Percentiles rank a stretch among this genome's conserved stretches.
Conservation (phyloP, 2,888 invertebrate genomes). For the Colostygia pectinataria region DNA sequence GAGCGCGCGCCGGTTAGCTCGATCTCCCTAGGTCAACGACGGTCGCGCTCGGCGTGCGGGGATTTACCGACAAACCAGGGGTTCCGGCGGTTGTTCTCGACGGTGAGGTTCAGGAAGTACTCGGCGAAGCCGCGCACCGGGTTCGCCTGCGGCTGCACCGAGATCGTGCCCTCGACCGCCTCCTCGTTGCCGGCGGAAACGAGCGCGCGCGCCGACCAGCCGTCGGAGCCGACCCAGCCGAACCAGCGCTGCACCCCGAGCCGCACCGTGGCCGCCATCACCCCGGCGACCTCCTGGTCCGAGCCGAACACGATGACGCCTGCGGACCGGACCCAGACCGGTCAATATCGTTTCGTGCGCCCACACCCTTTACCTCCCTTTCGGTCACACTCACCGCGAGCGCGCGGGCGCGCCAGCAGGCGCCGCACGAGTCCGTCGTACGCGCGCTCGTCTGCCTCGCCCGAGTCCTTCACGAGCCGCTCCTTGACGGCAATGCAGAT, state of each 20-base stretch:
- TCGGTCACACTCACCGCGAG: constrained; percentile 87
- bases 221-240: constrained; percentile 98
- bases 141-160: constrained; percentile 96
- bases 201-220: constrained; percentile 95
- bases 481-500: constrained; percentile 98
- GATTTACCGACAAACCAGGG: constrained; percentile 96
- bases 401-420: constrained; percentile 91
- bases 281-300: constrained; percentile 97
- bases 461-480: constrained; percentile 96
- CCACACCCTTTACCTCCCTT: too few species aligned
- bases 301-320: constrained; percentile 97
- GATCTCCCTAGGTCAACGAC: too few species aligned
- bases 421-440: constrained; percentile 94
- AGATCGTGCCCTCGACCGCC: constrained; percentile 90
- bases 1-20: background rate
- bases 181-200: constrained; percentile 93
- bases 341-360: too few species aligned
- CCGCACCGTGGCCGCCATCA: constrained; percentile 95
- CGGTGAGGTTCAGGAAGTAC: constrained; percentile 92
- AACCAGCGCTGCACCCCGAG: constrained; percentile 93
- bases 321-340: constrained; percentile 62
- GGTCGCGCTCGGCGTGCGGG: background rate
- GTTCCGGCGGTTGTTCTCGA: constrained; percentile 93
- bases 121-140: constrained; percentile 93
- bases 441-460: constrained; percentile 93